Base-by-base conservation (phyloP, 2,113 vertebrate species). In the Gorsachius goisagi region DNA sequence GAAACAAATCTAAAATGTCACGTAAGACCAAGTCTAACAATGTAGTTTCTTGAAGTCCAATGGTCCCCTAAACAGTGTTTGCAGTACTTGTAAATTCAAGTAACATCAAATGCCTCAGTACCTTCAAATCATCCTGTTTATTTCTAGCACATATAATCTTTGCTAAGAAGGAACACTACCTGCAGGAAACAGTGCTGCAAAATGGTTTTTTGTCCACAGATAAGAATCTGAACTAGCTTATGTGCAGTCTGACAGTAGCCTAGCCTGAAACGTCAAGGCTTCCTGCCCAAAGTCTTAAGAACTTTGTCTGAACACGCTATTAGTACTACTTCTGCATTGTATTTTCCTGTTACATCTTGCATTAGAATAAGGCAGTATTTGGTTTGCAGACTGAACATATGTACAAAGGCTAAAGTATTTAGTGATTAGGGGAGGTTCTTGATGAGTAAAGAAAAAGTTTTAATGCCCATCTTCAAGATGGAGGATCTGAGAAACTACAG, bases 1-100 rank as follows among this genome's bases (percentile, higher is more conserved):
- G 28, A 84, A 84, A 84, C 37, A 68, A 72, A 50, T 50, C 24
- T 45, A 59, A 78, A 66, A 32, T 24, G 27, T 47, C 44, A 87
- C 0, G 0, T 21, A 64, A 35, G 9, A 83, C 22, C 1, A 0
- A 49, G 14, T 13, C 21, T 58, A 84, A 39, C 0, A 0, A 55
- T 18, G 22, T 16, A 47, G 39, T 39, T 89, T 63, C 41, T 35
- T 49, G 2, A 63, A 81, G 49, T 19, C 12, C 39, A 73, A 14
- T 85, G 22, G 59, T 30, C 8, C 6, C 21, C 45, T 64, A 37
- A 88, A 87, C 10, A 84, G 53, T 0, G 0, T 28, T 27, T 81
- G 12, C 33, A 81, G 17, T 24, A 71, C 15, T 67, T 74, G 8
- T 22, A 71, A 78, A 73, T 68, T 60, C 68, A 77, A 21, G 5